Base-by-base conservation (phyloP, 1,140 invertebrate genomes). In the Conus betulinus region DNA sequence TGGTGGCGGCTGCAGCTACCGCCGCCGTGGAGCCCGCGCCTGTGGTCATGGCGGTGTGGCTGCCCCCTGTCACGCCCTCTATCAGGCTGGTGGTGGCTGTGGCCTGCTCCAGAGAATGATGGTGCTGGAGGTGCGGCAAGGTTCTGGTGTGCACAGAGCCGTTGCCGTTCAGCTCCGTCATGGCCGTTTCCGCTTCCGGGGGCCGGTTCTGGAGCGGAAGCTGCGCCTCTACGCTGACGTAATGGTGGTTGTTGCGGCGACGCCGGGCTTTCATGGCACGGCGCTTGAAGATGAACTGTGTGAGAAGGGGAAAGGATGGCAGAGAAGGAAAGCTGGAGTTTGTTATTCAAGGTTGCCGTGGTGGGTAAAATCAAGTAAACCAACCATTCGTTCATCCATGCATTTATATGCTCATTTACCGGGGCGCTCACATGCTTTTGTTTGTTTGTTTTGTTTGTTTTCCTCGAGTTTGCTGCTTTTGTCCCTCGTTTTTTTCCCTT, bases 181-280 rank as follows among this genome's bases (percentile, higher is more conserved):
- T 88, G 27, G 85, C 84, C 6, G 90, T 91, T 63, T 91, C 88
- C 55, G 84, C 87, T 39, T 87, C 85, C 39, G 20, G 20, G 5
- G 81, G 23, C 6, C 76, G 17, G 25, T 51, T 71, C 67, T 71
- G 67, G 13, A 20, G 17, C n/a, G 55, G 51, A 11, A 25, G 55
- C 13, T 71, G 51, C 23, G 84, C 17, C 55, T 88, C 85, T 0
- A 87, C 71, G 55, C 82, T 87, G 1, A 85, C 74, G 87, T 91
- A 91, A 23, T 71, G 11, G 23, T 89, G 55, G 52, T 90, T 89
- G 52, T 88, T 89, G 67, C 88, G 89, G 67, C 88, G 89, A 10
- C 91, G 52, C 67, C 86, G 88, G 13, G 91, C 91, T 87, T 91
- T 91, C 20, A 88, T 89, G 63, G 89, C 91, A 11, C 91, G 63